Evolutionary conservation across 2,797 vertebrate species (phyloP).

Genomic region (Nannoperca australis): DNA sequence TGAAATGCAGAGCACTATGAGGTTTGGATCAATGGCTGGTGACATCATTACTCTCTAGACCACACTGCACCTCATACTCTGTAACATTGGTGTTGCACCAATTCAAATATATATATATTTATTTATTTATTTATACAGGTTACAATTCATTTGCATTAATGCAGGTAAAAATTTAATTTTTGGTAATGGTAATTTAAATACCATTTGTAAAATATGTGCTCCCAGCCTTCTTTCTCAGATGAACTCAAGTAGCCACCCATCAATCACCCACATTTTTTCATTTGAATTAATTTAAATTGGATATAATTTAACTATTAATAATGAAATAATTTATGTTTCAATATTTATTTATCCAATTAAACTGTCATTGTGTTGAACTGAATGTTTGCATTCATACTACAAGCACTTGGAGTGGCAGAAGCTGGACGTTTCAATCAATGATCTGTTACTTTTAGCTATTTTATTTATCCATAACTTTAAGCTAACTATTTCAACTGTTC

Average conservation of each 20-base stretch:
- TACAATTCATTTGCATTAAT: neutral
- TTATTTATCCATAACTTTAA: neutral
- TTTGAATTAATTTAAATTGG: neutral
- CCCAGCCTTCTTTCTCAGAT: neutral
- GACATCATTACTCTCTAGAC: slow-evolving; percentile 76
- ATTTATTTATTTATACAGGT: neutral
- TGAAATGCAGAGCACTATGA: slow-evolving; percentile 71
- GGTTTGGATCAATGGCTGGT: slow-evolving; percentile 74
- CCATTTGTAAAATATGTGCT: neutral
- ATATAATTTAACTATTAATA: neutral
- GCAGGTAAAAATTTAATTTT: neutral
- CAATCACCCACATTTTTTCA: neutral
- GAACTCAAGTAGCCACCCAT: too few relatives aligned
- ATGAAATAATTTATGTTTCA: neutral
- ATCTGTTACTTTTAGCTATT: neutral
- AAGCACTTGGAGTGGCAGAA: neutral
- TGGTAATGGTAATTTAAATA: neutral
- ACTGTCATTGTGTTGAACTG: too few relatives aligned
- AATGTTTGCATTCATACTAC: neutral
- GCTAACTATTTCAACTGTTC: neutral
- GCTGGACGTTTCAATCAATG: neutral
- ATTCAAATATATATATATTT: neutral
- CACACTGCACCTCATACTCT: slow-evolving; percentile 1
- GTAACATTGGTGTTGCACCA: neutral
- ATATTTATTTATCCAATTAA: neutral